Conservation (phyloP, 2,888 invertebrate species). For the Caenorhabditis panamensis region DNA sequence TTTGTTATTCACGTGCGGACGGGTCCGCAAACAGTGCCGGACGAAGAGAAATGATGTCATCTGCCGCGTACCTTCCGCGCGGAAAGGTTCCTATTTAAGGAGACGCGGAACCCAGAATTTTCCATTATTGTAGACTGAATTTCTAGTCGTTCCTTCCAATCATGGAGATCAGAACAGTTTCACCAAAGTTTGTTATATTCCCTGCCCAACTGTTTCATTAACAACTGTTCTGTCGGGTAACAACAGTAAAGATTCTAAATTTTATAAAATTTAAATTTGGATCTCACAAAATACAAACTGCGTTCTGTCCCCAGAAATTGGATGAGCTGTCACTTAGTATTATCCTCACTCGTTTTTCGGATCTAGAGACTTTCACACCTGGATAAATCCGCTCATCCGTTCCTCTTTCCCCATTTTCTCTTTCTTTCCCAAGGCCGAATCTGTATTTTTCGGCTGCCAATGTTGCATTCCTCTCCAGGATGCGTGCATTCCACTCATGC, state of each 20-base stretch:
- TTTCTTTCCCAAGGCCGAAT: constrained; percentile 32
- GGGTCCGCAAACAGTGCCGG: neutral
- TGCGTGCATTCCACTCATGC: constrained; percentile 52
- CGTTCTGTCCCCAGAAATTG: too few species aligned
- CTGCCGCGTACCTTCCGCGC: constrained; percentile 16
- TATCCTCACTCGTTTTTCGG: constrained; percentile 4
- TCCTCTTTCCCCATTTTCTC: neutral
- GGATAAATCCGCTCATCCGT: constrained; percentile 34
- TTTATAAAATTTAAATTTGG: too few species aligned
- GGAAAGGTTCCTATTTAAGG: neutral
- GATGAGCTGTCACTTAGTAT: constrained; percentile 6
- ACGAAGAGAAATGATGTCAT: constrained; percentile 12
- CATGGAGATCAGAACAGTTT: too few species aligned
- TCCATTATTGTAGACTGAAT: neutral
- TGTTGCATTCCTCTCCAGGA: constrained; percentile 43
- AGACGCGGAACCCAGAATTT: neutral
- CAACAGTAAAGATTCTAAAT: too few species aligned
- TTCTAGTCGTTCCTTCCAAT: too few species aligned
- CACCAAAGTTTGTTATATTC: too few species aligned
- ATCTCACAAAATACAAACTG: too few species aligned
- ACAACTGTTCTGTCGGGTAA: too few species aligned
- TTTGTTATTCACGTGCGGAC: neutral
- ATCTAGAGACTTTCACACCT: constrained; percentile 6
- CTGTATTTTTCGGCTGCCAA: constrained; percentile 38
- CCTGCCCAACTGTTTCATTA: too few species aligned